Conservation (phyloP, 2,113 vertebrate species). For the Ramphastos sulfuratus region DNA sequence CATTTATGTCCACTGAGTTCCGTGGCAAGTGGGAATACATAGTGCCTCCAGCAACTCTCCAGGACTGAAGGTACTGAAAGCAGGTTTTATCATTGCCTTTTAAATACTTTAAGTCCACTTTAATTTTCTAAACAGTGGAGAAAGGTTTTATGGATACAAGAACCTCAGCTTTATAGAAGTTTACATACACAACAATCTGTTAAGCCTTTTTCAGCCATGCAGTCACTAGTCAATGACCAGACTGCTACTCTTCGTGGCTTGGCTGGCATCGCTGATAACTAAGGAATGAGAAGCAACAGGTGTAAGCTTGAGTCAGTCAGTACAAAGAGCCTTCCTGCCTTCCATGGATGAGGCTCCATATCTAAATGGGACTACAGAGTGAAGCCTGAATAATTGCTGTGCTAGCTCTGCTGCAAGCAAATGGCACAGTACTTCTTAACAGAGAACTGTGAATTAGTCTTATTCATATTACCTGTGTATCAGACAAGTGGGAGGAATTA, state of each 20-base stretch:
- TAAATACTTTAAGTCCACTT: background rate
- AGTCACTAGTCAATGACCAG: background rate
- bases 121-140: background rate
- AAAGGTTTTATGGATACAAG: background rate
- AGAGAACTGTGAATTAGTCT: background rate
- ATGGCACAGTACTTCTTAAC: background rate
- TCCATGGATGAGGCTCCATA: background rate
- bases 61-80: background rate
- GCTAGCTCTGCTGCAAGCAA: background rate
- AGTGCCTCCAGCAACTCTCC: background rate
- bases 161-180: background rate
- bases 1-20: background rate
- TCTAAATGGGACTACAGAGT: background rate
- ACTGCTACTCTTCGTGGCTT: background rate
- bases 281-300: accelerated
- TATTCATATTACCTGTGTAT: background rate
- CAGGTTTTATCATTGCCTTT: background rate
- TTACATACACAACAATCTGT: background rate
- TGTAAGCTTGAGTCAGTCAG: background rate
- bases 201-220: background rate
- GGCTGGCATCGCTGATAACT: background rate
- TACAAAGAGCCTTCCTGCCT: background rate
- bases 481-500: background rate
- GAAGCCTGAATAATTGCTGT: background rate
- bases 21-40: background rate